phyloP scores from a whole-genome alignment of 1,140 invertebrate species.

The Caenorhabditis briggsae region DNA sequence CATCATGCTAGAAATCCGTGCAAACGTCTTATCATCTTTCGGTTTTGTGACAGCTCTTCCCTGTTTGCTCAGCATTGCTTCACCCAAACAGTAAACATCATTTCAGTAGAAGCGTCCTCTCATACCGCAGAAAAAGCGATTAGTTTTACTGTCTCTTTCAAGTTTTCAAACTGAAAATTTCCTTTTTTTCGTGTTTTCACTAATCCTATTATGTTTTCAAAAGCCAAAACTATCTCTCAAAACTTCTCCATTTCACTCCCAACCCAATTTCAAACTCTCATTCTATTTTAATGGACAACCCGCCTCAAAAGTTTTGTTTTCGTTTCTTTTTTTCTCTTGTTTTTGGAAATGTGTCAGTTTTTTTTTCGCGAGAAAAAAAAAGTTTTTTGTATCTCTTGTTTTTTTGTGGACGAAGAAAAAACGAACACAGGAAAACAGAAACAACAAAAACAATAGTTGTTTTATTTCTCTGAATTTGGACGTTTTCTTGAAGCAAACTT shows the following conservation, averaged over 20 bases:
- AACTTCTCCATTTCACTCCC: background rate
- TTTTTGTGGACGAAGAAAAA: background rate
- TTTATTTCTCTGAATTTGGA: background rate
- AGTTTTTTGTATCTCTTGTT: too few relatives aligned
- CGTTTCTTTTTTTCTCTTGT: background rate
- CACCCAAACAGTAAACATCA: conserved; percentile 43
- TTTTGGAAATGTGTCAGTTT: conserved; percentile 15
- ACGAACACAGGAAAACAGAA: too few relatives aligned
- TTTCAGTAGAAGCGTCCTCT: background rate
- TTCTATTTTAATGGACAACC: conserved; percentile 30
- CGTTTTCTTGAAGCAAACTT: background rate
- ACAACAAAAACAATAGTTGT: background rate
- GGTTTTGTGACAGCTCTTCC: background rate
- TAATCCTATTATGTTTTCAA: conserved; percentile 38
- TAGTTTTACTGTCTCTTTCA: conserved; percentile 7
- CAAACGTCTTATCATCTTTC: background rate
- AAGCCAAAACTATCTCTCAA: background rate
- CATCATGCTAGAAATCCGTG: too few relatives aligned
- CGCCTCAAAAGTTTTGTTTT: background rate
- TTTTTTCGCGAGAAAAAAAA: background rate
- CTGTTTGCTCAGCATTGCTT: conserved; percentile 47
- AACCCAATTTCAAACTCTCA: conserved; percentile 37
- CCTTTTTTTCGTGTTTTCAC: background rate
- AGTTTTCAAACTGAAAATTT: background rate
- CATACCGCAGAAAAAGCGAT: conserved; percentile 8